phyloP scores from a whole-genome alignment of 2,888 invertebrate species.

The Rhamphomyia laevipes region DNA sequence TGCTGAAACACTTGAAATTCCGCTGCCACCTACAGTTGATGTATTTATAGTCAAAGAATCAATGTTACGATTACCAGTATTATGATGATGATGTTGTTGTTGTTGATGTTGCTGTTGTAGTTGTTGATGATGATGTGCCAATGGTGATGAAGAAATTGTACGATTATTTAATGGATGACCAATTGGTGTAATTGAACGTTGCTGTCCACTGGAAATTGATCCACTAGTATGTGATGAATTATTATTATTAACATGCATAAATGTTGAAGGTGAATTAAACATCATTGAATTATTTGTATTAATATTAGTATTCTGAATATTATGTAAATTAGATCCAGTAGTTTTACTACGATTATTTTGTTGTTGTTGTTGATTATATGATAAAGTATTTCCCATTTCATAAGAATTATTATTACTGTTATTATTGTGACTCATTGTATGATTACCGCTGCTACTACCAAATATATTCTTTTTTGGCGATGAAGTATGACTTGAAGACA shows the following conservation, averaged over 20 bases:
- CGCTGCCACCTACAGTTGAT: conserved; percentile 11
- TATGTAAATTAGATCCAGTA: conserved; percentile 1
- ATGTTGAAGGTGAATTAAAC: conserved; percentile 16
- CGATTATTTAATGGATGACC: conserved; percentile 25
- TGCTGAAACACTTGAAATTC: conserved; percentile 6
- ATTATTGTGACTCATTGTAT: not conserved
- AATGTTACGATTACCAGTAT: conserved; percentile 7
- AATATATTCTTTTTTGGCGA: not conserved
- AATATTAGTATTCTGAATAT: not conserved
- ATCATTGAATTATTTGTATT: no score
- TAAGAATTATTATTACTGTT: not conserved
- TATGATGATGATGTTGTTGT: conserved; percentile 15
- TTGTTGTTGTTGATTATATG: conserved; percentile 10
- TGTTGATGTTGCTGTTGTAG: conserved; percentile 27
- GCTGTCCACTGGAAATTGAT: conserved; percentile 13
- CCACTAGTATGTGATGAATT: conserved; percentile 15
- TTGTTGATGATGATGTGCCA: conserved; percentile 15
- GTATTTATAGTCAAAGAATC: conserved; percentile 8
- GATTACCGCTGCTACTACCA: not conserved
- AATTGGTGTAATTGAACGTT: conserved; percentile 32
- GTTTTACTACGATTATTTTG: conserved; percentile 1
- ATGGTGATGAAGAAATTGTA: conserved; percentile 17
- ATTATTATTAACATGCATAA: no score
- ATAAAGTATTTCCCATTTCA: no score
- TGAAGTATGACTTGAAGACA: conserved; percentile 19